These are phyloP conservation scores for Amazona guildingii DNA, from an alignment of 2,113 vertebrate species.

Conservation along the genomic window DNA sequence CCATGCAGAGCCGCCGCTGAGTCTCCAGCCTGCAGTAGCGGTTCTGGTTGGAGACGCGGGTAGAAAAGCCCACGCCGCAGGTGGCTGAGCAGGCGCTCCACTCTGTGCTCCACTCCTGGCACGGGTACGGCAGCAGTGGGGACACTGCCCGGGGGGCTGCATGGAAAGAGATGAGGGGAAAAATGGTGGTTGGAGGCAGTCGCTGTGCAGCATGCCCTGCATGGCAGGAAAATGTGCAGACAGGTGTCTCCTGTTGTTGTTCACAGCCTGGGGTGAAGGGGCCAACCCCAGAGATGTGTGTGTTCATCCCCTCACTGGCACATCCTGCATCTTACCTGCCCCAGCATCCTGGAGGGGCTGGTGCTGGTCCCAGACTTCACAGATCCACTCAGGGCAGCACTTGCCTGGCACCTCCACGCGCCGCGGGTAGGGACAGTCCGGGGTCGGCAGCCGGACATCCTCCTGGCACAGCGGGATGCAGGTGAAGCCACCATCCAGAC, in stretches of 20 bases:
- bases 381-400: constrained; percentile 94
- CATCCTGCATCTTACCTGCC: constrained; percentile 69
- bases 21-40: constrained; percentile 84
- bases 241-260: neutral
- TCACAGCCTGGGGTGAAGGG: neutral
- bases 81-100: constrained; percentile 89
- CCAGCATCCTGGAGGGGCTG: constrained; percentile 11
- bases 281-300: accelerated
- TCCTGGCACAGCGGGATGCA: constrained; percentile 85
- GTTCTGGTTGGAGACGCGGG: constrained; percentile 89
- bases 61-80: constrained; percentile 87
- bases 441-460: constrained; percentile 77
- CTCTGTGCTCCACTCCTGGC: constrained; percentile 81
- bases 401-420: constrained; percentile 81
- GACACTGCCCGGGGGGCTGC: constrained; percentile 9
- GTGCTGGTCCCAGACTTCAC: constrained; percentile 76
- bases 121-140: neutral
- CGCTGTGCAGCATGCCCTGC: accelerated
- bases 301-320: neutral
- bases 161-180: neutral
- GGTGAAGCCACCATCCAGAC: constrained; percentile 83
- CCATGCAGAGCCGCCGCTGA: constrained; percentile 82
- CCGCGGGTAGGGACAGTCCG: constrained; percentile 86
- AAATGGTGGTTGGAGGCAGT: neutral
- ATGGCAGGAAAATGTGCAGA: accelerated